Evolutionary conservation across 2,888 invertebrate genomes (phyloP).

Genomic region (Dolichopus griseipennis): DNA sequence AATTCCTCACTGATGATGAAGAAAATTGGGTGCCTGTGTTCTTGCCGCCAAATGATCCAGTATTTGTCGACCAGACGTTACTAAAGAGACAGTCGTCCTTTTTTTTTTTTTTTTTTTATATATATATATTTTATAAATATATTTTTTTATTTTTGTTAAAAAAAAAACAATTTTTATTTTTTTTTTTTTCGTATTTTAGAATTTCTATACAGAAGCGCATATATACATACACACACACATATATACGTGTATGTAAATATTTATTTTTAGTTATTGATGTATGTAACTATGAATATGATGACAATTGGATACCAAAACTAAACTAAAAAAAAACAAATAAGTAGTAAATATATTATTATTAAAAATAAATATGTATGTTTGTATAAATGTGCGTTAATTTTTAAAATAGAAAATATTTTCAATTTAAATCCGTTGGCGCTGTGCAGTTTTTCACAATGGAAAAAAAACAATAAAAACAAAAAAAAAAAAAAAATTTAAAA

Average conservation of each 20-base stretch:
- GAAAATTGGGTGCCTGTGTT: slow-evolving; percentile 9
- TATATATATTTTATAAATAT: no score
- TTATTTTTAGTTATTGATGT: background rate
- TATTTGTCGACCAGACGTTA: slow-evolving; percentile 11
- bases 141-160: background rate
- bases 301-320: background rate
- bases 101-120: background rate
- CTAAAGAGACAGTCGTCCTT: slow-evolving; percentile 11
- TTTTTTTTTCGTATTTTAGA: background rate
- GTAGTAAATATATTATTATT: slow-evolving; percentile 1
- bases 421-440: background rate
- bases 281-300: background rate
- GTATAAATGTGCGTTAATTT: no score
- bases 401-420: background rate
- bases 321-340: no score
- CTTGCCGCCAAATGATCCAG: slow-evolving; percentile 8
- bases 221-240: background rate
- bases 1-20: slow-evolving; percentile 9
- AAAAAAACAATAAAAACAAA: no score
- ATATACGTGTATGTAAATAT: background rate
- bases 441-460: background rate
- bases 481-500: no score
- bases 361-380: no score
- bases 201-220: background rate
- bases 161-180: no score